Conservation (phyloP, 2,888 invertebrate genomes). For the Tetragonisca angustula region DNA sequence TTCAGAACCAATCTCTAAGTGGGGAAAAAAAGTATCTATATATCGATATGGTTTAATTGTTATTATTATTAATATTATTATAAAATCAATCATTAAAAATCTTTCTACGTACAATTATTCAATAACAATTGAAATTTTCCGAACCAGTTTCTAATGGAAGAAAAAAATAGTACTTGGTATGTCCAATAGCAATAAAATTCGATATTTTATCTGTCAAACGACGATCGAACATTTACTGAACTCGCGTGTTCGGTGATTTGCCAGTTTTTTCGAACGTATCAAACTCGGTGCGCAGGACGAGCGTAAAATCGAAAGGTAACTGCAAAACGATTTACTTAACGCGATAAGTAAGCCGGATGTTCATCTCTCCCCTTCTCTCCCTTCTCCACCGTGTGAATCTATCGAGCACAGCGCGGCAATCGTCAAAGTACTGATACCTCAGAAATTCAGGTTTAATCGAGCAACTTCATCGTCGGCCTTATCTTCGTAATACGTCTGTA, state of each 20-base stretch:
- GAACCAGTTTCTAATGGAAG: too few species aligned
- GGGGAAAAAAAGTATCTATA: background rate
- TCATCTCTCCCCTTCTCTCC: background rate
- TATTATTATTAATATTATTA: too few species aligned
- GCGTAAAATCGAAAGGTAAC: slow-evolving; percentile 31
- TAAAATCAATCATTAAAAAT: too few species aligned
- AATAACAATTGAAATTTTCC: too few species aligned
- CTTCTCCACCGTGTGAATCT: slow-evolving; percentile 19
- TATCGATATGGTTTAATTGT: too few species aligned
- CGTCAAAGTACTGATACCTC: slow-evolving; percentile 43
- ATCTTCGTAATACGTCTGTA: slow-evolving; percentile 43
- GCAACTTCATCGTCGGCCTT: slow-evolving; percentile 18
- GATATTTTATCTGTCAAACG: background rate
- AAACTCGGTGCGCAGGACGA: background rate
- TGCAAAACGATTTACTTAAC: slow-evolving; percentile 37
- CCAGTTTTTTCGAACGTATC: background rate
- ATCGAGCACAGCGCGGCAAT: slow-evolving; percentile 8
- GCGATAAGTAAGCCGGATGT: slow-evolving; percentile 29
- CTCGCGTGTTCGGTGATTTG: background rate
- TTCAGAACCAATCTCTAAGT: background rate
- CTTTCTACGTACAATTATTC: too few species aligned
- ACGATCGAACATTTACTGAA: background rate
- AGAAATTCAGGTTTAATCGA: slow-evolving; percentile 45
- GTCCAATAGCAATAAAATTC: too few species aligned
- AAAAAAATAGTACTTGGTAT: too few species aligned